Evolutionary conservation across 2,888 invertebrate species (phyloP).

Genomic region (Eristalis arbustorum): DNA sequence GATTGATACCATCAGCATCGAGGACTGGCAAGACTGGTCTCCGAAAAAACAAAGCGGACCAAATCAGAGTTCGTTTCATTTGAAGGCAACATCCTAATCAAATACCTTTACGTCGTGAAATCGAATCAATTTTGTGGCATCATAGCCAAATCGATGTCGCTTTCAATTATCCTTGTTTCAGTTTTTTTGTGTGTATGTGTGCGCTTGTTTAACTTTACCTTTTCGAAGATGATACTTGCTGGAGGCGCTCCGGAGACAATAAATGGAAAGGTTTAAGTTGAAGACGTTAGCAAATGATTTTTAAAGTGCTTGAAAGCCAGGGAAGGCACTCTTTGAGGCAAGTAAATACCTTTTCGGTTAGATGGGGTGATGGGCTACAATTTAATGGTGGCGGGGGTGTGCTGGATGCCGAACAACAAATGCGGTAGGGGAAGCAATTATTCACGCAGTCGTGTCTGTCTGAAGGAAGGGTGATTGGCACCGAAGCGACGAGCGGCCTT

Average conservation of each 20-base stretch:
- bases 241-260: neutral
- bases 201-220: neutral
- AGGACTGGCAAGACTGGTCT: neutral
- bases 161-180: conserved; percentile 24
- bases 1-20: conserved; percentile 4
- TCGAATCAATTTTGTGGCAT: conserved; percentile 40
- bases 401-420: too few relatives aligned
- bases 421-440: neutral
- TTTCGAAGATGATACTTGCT: neutral
- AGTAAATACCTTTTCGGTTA: neutral
- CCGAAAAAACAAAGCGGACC: neutral
- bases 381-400: neutral
- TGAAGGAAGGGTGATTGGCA: too few relatives aligned
- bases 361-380: neutral
- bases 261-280: neutral
- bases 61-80: neutral
- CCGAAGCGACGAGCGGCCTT: too few relatives aligned
- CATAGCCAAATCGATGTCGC: conserved; percentile 28
- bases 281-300: neutral
- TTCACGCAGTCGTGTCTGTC: neutral
- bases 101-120: conserved; percentile 13
- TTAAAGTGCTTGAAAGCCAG: neutral
- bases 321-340: neutral
- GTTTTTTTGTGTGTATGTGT: neutral
- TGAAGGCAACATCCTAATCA: conserved; percentile 29